These are phyloP conservation scores for Mustela lutreola DNA, from an alignment of 2,113 vertebrate species.

Conservation along the genomic window DNA sequence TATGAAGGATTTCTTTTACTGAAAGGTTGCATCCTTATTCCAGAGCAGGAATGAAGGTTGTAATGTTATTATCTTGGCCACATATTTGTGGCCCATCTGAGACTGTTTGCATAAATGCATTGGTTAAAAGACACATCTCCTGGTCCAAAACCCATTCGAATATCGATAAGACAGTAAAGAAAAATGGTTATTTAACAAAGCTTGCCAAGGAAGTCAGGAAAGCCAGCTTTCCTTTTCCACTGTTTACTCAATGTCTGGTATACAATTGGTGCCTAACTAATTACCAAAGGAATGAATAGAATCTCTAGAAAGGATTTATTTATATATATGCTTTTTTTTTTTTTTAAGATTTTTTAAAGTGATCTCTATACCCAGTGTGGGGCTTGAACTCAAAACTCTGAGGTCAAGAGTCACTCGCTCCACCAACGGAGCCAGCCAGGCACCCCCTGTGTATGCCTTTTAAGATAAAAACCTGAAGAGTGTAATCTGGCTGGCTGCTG, in stretches of 20 bases:
- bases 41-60: constrained; percentile 1
- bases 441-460: neutral
- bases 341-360: neutral
- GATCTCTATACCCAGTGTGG: neutral
- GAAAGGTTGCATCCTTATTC: constrained; percentile 9
- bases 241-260: neutral
- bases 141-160: constrained; percentile 48
- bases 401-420: neutral
- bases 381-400: neutral
- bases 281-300: neutral
- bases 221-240: neutral
- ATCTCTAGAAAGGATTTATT: constrained; percentile 20
- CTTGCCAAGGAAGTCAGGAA: neutral
- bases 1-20: constrained; percentile 16
- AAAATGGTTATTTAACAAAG: neutral
- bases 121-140: constrained; percentile 17
- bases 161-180: constrained; percentile 52
- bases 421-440: neutral
- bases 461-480: neutral
- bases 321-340: neutral
- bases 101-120: constrained; percentile 29
- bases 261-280: neutral
- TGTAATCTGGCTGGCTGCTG: neutral
- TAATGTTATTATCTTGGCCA: constrained; percentile 31
- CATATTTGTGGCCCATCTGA: neutral